Evolutionary conservation across 2,797 vertebrate genomes (phyloP), one percentile per base, ranked within the genome.

Genomic region (Poeciliopsis turneri): DNA sequence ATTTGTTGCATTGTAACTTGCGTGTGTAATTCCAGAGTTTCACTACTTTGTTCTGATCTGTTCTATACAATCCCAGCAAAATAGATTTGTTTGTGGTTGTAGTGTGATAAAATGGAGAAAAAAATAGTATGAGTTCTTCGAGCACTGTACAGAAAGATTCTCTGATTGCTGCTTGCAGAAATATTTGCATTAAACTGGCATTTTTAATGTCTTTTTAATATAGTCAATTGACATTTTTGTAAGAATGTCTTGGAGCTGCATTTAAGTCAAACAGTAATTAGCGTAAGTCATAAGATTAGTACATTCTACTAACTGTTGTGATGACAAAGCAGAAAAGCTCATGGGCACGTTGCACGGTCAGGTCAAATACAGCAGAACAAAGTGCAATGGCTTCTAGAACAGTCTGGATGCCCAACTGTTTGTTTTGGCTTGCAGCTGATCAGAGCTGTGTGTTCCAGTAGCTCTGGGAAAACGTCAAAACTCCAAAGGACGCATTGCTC

Each of bases 341-440:
- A 2, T 46, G 7, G 41, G 16, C 51, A 10, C 16, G 5, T 41
- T 20, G 78, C 25, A 75, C 25, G 73, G 25, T 18, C 8, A 45
- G 51, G 55, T 86, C 70, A 87, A 73, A 77, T 5, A 1, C 78
- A 78, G 72, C 25, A 49, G 57, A 20, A 64, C 23, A 30, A 57
- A 81, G 76, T 70, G 71, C 77, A 73, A 49, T 16, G 51, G 16
- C n/a, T 25, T 75, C 20, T 10, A 36, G 45, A 66, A 28, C 33
- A 68, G 45, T 36, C 46, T 41, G 73, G n/a, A 79, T 13, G 23
- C 84, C 76, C 72, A 74, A 15, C 75, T 75, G 68, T 93, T 93
- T 92, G 76, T 23, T 83, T 93, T 93, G 84, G 83, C 80, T 77
- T 76, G 70, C 84, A 82, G 82, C 82, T 85, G 64, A 7, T 86